Percentiles rank a stretch among this genome's conserved stretches.
Conservation (phyloP, 2,113 vertebrate species). For the Pimephales promelas region DNA sequence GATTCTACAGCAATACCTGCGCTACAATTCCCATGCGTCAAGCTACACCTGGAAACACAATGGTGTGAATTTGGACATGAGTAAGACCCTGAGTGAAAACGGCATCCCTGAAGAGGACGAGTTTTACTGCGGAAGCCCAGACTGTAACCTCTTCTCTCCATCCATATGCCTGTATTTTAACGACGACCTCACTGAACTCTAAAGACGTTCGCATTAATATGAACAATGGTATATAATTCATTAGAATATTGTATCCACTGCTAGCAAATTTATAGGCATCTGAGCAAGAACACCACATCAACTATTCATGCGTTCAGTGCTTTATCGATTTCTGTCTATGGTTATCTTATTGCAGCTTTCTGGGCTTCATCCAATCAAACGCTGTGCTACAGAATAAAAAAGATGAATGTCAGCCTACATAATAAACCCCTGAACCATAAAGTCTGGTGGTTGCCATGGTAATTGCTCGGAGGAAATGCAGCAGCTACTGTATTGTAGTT, state of each 20-base stretch:
- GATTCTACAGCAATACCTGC: constrained; percentile 82
- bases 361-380: constrained; percentile 27
- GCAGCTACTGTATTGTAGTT: constrained; percentile 23
- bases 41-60: constrained; percentile 88
- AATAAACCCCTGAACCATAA: constrained; percentile 46
- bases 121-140: constrained; percentile 75
- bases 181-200: constrained; percentile 85
- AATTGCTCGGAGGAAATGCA: constrained; percentile 49
- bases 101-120: constrained; percentile 76
- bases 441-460: constrained; percentile 54
- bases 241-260: not conserved
- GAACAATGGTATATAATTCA: not conserved
- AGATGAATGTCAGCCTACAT: constrained; percentile 48
- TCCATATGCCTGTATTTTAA: constrained; percentile 85
- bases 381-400: constrained; percentile 33
- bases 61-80: constrained; percentile 77
- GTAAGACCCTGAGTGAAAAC: constrained; percentile 79
- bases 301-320: constrained; percentile 22
- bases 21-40: constrained; percentile 81
- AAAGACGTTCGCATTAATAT: not conserved
- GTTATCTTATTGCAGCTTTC: constrained; percentile 30
- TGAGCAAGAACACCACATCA: not conserved
- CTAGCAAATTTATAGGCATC: not conserved
- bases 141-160: constrained; percentile 71
- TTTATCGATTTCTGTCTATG: constrained; percentile 7